Evolutionary conservation across 2,888 invertebrate genomes (phyloP), one percentile per base, ranked within the genome.

Genomic region (Campaea margaritaria): DNA sequence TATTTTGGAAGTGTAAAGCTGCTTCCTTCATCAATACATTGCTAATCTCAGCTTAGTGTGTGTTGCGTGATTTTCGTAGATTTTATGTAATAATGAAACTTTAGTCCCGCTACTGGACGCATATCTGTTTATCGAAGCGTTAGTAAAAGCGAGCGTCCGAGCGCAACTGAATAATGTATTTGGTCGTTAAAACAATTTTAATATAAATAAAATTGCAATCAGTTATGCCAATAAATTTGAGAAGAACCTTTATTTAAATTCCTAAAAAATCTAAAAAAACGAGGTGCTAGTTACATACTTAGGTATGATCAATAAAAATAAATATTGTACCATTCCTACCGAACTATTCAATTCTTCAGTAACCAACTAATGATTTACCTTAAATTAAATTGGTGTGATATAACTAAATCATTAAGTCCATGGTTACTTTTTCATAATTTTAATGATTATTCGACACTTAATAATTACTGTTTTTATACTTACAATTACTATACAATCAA

Each of bases 91-190:
- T n/a, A n/a, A n/a, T 31, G 31, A 2, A 45, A 15, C 7, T 21
- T 21, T 45, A 42, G 47, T 31, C 31, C 34, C 27, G 47, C 16
- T 9, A 2, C 36, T 65, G 74, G 70, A 74, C 78, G 78, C 81
- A 81, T 76, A 59, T 75, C 79, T 86, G 86, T 66, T 81, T 83
- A 81, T 72, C 80, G 78, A 80, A 81, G 77, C 88, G 87, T 86
- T 79, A 66, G 89, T 79, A 91, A 91, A 88, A 91, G 91, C 81
- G 76, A 11, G 77, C 85, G 76, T 63, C 88, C 83, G 84, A 79
- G 83, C 89, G 87, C 65, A 76, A 83, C 91, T 69, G 47, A 79
- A 64, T 81, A 76, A 83, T 84, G 82, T 83, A 78, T 81, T 81
- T 79, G 76, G 82, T 58, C 56, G 46, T 65, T n/a, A n/a, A n/a